phyloP scores from a whole-genome alignment of 2,888 invertebrate species.

The Tribolium freemani region DNA sequence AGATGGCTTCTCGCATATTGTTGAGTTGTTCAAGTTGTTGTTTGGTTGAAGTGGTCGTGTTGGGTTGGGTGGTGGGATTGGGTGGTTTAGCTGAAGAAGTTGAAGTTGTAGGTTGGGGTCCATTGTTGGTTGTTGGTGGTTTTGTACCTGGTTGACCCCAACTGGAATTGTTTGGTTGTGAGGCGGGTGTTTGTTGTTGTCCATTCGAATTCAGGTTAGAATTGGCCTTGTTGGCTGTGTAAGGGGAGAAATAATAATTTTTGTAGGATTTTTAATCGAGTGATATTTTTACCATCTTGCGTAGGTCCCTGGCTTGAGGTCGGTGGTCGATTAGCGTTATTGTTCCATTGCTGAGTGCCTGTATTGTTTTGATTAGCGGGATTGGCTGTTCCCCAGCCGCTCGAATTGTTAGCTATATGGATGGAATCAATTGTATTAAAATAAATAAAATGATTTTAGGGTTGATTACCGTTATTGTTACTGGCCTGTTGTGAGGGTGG shows the following conservation, averaged over 20 bases:
- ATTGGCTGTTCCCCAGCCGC: constrained; percentile 71
- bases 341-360: constrained; percentile 67
- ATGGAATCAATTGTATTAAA: constrained; percentile 16
- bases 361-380: constrained; percentile 65
- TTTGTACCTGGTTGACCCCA: constrained; percentile 51
- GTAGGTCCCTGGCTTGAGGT: constrained; percentile 61
- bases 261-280: neutral
- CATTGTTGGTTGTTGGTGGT: constrained; percentile 54
- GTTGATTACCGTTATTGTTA: constrained; percentile 71
- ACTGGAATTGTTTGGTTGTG: constrained; percentile 67
- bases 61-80: constrained; percentile 44
- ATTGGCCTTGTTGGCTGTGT: constrained; percentile 64
- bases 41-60: constrained; percentile 79
- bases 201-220: constrained; percentile 68
- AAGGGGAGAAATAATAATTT: neutral
- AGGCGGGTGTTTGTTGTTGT: constrained; percentile 68
- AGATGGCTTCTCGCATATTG: constrained; percentile 91
- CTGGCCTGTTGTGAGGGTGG: constrained; percentile 77
- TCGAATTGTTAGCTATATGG: constrained; percentile 62
- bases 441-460: neutral
- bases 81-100: constrained; percentile 40
- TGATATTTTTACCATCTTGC: constrained; percentile 61
- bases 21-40: constrained; percentile 89
- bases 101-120: constrained; percentile 44
- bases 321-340: constrained; percentile 65